Base-by-base conservation (phyloP, 2,113 vertebrate genomes). In the Lophochroa leadbeateri region DNA sequence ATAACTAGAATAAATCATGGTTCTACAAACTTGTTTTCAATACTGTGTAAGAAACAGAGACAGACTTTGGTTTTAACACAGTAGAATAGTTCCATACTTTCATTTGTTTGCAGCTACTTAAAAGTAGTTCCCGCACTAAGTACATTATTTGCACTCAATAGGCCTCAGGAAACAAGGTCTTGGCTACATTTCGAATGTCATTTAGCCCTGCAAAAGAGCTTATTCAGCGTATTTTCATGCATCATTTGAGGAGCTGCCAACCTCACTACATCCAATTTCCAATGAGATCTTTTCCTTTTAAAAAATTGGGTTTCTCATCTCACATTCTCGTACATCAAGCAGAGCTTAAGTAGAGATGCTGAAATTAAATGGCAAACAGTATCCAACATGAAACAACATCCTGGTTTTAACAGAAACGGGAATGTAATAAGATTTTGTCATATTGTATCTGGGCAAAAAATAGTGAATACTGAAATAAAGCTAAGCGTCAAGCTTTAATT, bases 171-270 rank as follows among this genome's bases (percentile, higher is more conserved):
- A 95, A 87, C 77, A 92, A 31, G 21, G 67, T 87, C 57, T 88
- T 89, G 77, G 74, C 31, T 46, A 46, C 21, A 27, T 84, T 91
- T 91, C 77, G 95, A 95, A 52, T 89, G 75, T 61, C 8, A 13
- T 33, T 82, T 64, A 67, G 27, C 37, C 88, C 80, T 75, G 92
- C 77, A 82, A 76, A 89, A 88, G 24, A 91, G 74, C 25, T 47
- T 92, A 90, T 64, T 96, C 76, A 92, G 79, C 17, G 6, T 90
- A 85, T 95, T 91, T 57, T 47, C 46, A 53, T 93, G 41, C 25
- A 70, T 82, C 29, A 64, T 85, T 91, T 93, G 75, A 88, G 84
- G 14, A 93, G n/a, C 50, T 96, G 63, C 61, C 77, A 94, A 77
- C 75, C 11, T 80, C 60, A 92, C 13, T 10, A 63, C 69, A 64